phyloP scores from a whole-genome alignment of 1,140 invertebrate genomes.

The Gryllus bimaculatus region DNA sequence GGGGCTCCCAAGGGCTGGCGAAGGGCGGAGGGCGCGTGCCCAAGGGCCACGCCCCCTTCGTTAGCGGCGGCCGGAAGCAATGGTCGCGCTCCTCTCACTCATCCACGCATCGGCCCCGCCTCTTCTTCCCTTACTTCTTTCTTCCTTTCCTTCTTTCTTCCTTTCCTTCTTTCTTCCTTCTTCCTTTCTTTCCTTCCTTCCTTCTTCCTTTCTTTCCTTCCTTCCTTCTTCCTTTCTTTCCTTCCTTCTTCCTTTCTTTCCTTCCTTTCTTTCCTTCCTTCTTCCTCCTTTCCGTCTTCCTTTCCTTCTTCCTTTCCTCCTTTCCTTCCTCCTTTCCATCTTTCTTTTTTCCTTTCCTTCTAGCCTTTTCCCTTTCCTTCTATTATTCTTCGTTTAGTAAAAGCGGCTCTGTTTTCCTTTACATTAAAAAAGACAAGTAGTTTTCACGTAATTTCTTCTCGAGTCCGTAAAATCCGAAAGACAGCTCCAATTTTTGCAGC shows the following conservation, averaged over 20 bases:
- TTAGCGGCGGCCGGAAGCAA: no score
- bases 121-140: background rate
- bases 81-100: background rate
- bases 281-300: background rate
- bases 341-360: background rate
- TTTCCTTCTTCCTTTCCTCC: background rate
- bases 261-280: background rate
- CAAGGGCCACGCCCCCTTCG: no score
- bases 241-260: background rate
- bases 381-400: no score
- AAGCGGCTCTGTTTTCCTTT: no score
- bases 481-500: no score
- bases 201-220: background rate
- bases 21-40: no score
- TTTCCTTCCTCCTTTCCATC: background rate
- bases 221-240: background rate
- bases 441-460: no score
- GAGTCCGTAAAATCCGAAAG: no score
- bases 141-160: background rate
- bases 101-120: background rate
- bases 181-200: background rate
- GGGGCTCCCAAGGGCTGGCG: no score
- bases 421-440: no score
- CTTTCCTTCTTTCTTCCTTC: background rate
- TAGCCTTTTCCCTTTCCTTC: background rate